Conservation (phyloP, 2,113 vertebrate species). For the Engystomops pustulosus region DNA sequence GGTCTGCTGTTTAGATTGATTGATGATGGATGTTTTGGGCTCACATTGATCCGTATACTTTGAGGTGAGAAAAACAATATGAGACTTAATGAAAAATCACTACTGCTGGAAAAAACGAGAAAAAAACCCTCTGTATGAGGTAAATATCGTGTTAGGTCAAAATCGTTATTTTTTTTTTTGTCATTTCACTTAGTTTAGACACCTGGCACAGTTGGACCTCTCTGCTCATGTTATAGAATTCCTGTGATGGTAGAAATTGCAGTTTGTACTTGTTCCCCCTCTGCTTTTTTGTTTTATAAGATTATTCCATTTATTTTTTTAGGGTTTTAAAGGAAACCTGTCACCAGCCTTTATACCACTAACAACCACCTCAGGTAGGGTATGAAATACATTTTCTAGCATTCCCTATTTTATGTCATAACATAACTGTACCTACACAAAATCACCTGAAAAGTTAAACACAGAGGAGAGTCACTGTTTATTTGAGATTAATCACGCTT, state of each 20-base stretch:
- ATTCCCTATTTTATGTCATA: too few species aligned
- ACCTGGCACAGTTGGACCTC: neutral
- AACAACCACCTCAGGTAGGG: too few species aligned
- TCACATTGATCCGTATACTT: constrained; percentile 27
- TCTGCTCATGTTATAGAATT: neutral
- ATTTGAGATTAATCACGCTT: too few species aligned
- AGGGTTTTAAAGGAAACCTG: too few species aligned
- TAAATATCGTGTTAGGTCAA: constrained; percentile 1
- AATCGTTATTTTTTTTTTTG: neutral
- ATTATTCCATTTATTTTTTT: too few species aligned
- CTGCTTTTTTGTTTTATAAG: too few species aligned
- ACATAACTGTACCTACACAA: too few species aligned
- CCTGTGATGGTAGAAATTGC: neutral
- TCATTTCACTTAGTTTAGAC: neutral
- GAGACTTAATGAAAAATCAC: constrained; percentile 46
- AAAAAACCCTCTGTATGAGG: neutral
- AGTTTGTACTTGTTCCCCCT: too few species aligned
- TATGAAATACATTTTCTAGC: too few species aligned
- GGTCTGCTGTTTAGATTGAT: constrained; percentile 9
- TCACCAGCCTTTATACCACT: too few species aligned
- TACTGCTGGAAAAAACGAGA: neutral
- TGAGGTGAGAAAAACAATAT: constrained; percentile 20
- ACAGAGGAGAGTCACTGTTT: too few species aligned
- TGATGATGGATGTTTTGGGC: constrained; percentile 45
- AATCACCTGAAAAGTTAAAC: too few species aligned